Evolutionary conservation across 2,797 vertebrate species (phyloP), one percentile per base, ranked within the genome.

Genomic region (Sebastes miniatus): DNA sequence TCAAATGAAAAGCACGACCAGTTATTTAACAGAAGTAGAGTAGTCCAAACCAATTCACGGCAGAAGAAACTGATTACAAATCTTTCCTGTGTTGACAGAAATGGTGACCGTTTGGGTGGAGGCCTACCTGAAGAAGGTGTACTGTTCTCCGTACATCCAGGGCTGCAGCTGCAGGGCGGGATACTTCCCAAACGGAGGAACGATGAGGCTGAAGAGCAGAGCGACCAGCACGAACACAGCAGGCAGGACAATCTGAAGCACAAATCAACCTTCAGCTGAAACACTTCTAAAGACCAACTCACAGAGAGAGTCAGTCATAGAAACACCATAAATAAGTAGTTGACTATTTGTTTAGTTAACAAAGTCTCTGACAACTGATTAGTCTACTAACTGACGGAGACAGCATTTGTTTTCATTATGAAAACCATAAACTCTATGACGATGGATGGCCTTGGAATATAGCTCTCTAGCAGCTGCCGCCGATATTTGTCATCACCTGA

Each of bases 191-290:
- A 97, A 96, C 0, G 97, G 97, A 2, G 97, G 97, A 16, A 96
- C 95, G 0, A 97, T 91, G 72, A 97, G 96, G 90, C 96, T 97
- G 94, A 98, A 97, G 76, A 96, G 86, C 77, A 97, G 94, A 0
- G 97, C 97, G 14, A 97, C 73, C 86, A 97, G 96, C 83, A 98
- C 97, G 7, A 98, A 98, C 70, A 97, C 77, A 1, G 97, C 97
- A 0, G 98, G 98, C 43, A 98, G 95, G 59, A 97, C 93, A 7
- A 97, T 96, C 98, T 98, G 84, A 77, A 88, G 71, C 58, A 83
- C 6, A 80, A 78, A 84, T 31, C 25, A 25, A 64, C 2, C 9
- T 25, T 69, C 31, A 75, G 61, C 22, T 68, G 27, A 79, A 10
- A 16, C 5, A 36, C 52, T 8, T 32, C 32, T 56, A 8, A 56